Percentiles rank a stretch among this genome's conserved stretches.
Conservation (phyloP, 2,888 invertebrate genomes). For the Elysia crispata region DNA sequence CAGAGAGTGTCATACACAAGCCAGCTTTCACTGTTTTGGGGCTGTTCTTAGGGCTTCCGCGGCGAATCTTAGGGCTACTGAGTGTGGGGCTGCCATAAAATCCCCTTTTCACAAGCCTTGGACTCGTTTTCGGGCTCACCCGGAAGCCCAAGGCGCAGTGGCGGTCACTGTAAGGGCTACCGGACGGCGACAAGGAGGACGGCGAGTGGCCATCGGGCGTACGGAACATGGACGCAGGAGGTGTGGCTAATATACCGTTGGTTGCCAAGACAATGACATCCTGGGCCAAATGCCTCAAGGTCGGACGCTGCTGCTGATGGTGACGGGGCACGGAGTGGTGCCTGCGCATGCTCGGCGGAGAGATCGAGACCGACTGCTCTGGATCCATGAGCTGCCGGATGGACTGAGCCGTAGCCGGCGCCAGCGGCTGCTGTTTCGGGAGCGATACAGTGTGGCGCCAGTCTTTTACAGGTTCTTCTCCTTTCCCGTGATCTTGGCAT, state of each 20-base stretch:
- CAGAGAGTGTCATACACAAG: slow-evolving; percentile 10
- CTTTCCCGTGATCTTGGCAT: too few relatives aligned
- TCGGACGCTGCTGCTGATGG: slow-evolving; percentile 6
- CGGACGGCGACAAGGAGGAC: slow-evolving; percentile 25
- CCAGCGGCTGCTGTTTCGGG: neutral
- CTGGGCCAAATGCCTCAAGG: slow-evolving; percentile 36
- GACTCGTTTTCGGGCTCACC: slow-evolving; percentile 39
- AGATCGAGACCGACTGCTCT: neutral
- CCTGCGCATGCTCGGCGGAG: neutral
- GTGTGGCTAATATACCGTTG: slow-evolving; percentile 41
- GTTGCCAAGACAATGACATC: slow-evolving; percentile 44
- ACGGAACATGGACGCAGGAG: slow-evolving; percentile 22
- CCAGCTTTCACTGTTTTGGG: slow-evolving; percentile 38
- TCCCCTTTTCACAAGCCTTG: slow-evolving; percentile 4
- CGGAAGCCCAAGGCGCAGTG: neutral
- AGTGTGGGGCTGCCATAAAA: slow-evolving; percentile 31
- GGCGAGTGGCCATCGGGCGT: neutral
- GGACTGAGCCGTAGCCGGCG: neutral
- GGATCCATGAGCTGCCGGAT: neutral
- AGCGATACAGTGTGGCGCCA: neutral
- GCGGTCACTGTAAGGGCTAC: slow-evolving; percentile 29
- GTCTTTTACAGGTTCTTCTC: too few relatives aligned
- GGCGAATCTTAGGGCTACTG: slow-evolving; percentile 27
- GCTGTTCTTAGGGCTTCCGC: slow-evolving; percentile 39
- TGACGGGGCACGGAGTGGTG: neutral